Evolutionary conservation across 2,113 vertebrate species (phyloP), one percentile per base, ranked within the genome.

Genomic region (Antennarius striatus): DNA sequence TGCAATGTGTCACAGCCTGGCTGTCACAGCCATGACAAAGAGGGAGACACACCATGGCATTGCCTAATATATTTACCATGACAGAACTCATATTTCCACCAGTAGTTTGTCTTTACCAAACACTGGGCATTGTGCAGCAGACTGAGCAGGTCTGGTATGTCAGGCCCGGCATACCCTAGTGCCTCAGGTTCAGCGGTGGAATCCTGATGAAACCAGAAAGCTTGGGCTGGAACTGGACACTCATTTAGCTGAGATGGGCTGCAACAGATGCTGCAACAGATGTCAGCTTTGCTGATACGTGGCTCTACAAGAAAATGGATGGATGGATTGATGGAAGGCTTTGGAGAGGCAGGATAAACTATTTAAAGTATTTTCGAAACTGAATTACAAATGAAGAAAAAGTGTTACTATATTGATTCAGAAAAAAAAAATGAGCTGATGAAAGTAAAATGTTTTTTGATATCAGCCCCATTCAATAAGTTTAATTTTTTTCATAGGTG

Each of bases 41-140:
- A 1, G 22, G 22, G 22, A 22, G 22, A 22, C 22, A 22, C 22
- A 22, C 22, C 2, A 71, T 98, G 96, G 82, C 97, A 98, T 71
- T 98, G 96, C 80, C 95, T 94, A 78, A 98, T 94, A 73, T 97
- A 91, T 63, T 93, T 91, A 73, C 95, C 94, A 1, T 96, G 94
- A 85, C 96, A 98, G 83, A 98, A 96, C 85, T 98, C 95, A 1
- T 98, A 98, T 0, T 96, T 98, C 96, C 96, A 98, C 96, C 96
- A 98, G 84, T 98, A 95, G 88, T 97, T 98, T 8, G 95, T 97
- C 96, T 98, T 97, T 36, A 95, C 68, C 10, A 98, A 82, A 81
- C 96, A 98, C 4, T 95, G 93, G 0, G 92, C 93, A 0, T 80
- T 86, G n/a, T 90, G 90, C 96, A 98, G 95, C 10, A 95, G 94